Conservation (phyloP, 2,113 vertebrate species). For the Emydocephalus ijimae region DNA sequence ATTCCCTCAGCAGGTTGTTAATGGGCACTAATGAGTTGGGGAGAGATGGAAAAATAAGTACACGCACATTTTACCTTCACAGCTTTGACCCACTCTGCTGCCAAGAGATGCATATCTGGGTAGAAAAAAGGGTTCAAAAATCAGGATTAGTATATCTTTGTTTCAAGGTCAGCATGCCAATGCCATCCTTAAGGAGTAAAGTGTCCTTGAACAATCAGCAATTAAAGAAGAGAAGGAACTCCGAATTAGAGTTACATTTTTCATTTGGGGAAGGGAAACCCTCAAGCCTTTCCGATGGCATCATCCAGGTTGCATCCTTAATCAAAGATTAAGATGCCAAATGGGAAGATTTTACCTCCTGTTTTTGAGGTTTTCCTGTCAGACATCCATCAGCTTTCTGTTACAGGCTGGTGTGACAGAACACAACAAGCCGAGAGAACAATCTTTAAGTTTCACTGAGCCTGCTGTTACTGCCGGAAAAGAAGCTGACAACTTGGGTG, state of each 20-base stretch:
- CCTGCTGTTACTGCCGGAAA: constrained; percentile 64
- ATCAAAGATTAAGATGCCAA: constrained; percentile 62
- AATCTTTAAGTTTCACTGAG: constrained; percentile 65
- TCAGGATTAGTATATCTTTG: constrained; percentile 62
- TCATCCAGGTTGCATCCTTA: constrained; percentile 59
- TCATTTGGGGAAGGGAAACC: constrained; percentile 45
- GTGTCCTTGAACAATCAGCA: constrained; percentile 62
- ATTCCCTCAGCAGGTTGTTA: constrained; percentile 58
- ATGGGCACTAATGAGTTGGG: constrained; percentile 63
- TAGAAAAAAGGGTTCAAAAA: constrained; percentile 51
- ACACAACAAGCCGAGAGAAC: constrained; percentile 59
- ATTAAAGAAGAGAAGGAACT: constrained; percentile 54
- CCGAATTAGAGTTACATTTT: constrained; percentile 39
- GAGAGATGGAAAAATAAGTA: background rate
- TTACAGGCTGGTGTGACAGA: constrained; percentile 64
- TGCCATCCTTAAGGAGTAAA: constrained; percentile 56
- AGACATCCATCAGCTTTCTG: constrained; percentile 62
- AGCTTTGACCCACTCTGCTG: constrained; percentile 48
- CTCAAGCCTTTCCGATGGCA: constrained; percentile 50
- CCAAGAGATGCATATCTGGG: constrained; percentile 39
- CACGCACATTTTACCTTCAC: constrained; percentile 39
- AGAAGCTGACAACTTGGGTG: constrained; percentile 66
- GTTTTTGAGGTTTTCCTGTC: constrained; percentile 60
- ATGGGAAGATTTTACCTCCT: constrained; percentile 61
- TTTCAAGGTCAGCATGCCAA: constrained; percentile 52